phyloP scores from a whole-genome alignment of 2,888 invertebrate species.

The Sericinus montela region DNA sequence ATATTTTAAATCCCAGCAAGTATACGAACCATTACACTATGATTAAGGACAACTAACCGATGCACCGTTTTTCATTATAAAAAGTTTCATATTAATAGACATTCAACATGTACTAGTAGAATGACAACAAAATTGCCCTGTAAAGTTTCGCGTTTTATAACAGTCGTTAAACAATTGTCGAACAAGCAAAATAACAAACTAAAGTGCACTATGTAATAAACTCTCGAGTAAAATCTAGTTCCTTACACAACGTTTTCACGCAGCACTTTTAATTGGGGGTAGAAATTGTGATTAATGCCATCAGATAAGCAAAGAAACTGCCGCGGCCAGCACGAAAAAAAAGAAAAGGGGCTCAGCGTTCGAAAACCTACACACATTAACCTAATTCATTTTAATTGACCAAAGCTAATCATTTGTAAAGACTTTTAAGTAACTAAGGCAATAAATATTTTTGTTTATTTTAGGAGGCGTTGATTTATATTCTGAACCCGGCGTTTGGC shows the following conservation, averaged over 20 bases:
- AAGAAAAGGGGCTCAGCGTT: slow-evolving; percentile 52
- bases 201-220: slow-evolving; percentile 56
- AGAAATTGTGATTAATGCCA: slow-evolving; percentile 76
- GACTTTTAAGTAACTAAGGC: slow-evolving; percentile 50
- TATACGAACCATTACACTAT: too few species aligned
- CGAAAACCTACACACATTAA: slow-evolving; percentile 71
- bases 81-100: too few species aligned
- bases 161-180: slow-evolving; percentile 53
- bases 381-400: slow-evolving; percentile 77
- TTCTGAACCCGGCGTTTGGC: slow-evolving; percentile 34
- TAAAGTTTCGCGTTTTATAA: slow-evolving; percentile 38
- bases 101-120: too few species aligned
- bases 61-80: too few species aligned
- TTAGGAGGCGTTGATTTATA: slow-evolving; percentile 56
- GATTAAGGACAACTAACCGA: too few species aligned
- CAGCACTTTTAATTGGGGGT: slow-evolving; percentile 73
- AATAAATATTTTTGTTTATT: slow-evolving; percentile 43
- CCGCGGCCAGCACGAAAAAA: slow-evolving; percentile 48
- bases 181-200: slow-evolving; percentile 49
- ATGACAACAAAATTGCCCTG: not conserved
- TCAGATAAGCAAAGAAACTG: slow-evolving; percentile 62
- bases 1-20: too few species aligned
- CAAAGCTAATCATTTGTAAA: slow-evolving; percentile 70
- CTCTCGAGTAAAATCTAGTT: slow-evolving; percentile 47
- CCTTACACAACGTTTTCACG: slow-evolving; percentile 41